Conservation (phyloP, 2,797 vertebrate species). For the Anableps anableps region DNA sequence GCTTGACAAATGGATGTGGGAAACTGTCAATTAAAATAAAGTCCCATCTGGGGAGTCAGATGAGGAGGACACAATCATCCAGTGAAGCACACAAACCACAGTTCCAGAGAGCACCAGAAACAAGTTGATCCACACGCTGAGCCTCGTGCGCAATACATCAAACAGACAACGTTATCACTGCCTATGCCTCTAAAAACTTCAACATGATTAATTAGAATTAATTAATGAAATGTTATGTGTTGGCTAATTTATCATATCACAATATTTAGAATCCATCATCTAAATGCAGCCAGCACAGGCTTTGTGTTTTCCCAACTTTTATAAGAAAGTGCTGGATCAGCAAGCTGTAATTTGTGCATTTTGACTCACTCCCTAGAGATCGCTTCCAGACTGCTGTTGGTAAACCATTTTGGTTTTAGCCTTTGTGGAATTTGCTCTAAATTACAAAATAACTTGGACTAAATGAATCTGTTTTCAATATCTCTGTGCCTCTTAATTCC, state of each 20-base stretch:
- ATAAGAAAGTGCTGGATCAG: constrained; percentile 68
- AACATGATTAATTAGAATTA: constrained; percentile 83
- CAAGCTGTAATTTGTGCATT: constrained; percentile 67
- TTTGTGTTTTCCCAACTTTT: constrained; percentile 27
- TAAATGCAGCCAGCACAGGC: constrained; percentile 69
- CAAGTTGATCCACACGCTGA: constrained; percentile 69
- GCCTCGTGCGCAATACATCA: constrained; percentile 79
- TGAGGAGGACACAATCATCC: constrained; percentile 67
- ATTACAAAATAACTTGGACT: constrained; percentile 21
- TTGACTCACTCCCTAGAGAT: constrained; percentile 56
- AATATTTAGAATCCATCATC: constrained; percentile 80
- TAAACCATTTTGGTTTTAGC: constrained; percentile 67
- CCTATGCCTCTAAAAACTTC: constrained; percentile 76
- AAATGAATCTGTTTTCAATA: constrained; percentile 42
- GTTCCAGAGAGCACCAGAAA: constrained; percentile 62
- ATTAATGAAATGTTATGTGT: constrained; percentile 76
- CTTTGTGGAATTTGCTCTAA: constrained; percentile 46
- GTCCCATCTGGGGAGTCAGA: constrained; percentile 74
- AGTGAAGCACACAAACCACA: constrained; percentile 49
- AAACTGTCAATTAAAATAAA: constrained; percentile 84
- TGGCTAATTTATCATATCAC: constrained; percentile 81
- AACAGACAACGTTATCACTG: constrained; percentile 76
- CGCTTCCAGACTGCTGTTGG: constrained; percentile 53
- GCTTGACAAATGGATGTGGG: constrained; percentile 77
- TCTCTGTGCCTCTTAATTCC: constrained; percentile 39